Base-by-base conservation (phyloP, 2,113 vertebrate genomes). In the Saccopteryx bilineata region DNA sequence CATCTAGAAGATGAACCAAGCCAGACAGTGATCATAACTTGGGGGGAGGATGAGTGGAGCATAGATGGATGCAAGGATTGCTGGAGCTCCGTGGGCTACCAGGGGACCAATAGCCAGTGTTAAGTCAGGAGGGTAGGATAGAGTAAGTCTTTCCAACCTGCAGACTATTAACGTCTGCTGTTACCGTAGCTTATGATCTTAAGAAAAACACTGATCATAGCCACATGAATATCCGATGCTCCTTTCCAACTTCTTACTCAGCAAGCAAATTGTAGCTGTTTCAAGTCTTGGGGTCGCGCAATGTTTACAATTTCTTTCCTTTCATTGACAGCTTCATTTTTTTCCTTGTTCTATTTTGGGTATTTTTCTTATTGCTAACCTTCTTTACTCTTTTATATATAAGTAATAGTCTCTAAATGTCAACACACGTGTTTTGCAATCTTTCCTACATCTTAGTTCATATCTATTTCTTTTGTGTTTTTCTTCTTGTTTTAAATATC, bases 1-100 rank as follows among this genome's bases (percentile, higher is more conserved):
- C 91, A 94, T 91, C 86, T 74, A 48, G 86, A 83, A 82, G 91
- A 95, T 93, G 92, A 91, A 85, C 61, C 39, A 65, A 83, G 76
- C 80, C 85, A 92, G 76, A 69, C 26, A 5, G 60, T 84, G 90
- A 78, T n/a, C 68, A 54, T 68, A 88, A 58, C 72, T 74, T 58
- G 12, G 5, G 48, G 78, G 65, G 39, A 28, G n/a, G 69, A 5
- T 15, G 28, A 13, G 9, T 24, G 13, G 48, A 80, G 63, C 28
- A 19, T 17, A 61, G 52, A 71, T 61, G 12, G 12, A 18, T 12
- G 31, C 33, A 33, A n/a, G 56, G 39, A 33, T n/a, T 50, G 33
- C 50, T 10, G 1, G 24, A 58, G 56, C 61, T 19, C 48, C 3
- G 0, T 14, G 50, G 26, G 17, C 68, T 52, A 6, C 48, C 7